These are phyloP conservation scores for Colaptes auratus DNA, from an alignment of 2,113 vertebrate genomes.

Conservation along the genomic window DNA sequence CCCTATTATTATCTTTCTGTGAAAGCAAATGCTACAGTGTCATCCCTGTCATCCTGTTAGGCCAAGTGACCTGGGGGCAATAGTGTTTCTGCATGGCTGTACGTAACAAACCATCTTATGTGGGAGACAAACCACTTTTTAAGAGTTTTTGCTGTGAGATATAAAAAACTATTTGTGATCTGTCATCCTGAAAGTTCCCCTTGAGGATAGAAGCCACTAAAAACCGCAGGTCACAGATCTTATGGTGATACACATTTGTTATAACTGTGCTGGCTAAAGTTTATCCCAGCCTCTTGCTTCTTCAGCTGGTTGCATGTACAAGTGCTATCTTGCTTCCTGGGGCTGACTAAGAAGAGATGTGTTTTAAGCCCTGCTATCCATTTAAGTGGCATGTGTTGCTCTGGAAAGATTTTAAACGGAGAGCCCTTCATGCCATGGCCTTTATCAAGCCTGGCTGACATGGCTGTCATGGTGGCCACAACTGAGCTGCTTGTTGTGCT, in stretches of 20 bases:
- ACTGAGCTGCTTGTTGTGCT: not conserved
- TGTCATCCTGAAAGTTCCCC: not conserved
- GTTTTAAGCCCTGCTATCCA: not conserved
- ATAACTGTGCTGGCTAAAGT: not conserved
- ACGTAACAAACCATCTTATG: not conserved
- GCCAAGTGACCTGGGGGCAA: not conserved
- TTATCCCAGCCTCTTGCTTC: not conserved
- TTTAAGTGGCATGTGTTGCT: not conserved
- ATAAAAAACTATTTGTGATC: not conserved
- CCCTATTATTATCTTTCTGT: not conserved
- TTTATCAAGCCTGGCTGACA: fast-evolving
- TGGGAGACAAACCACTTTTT: not conserved
- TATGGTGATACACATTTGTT: not conserved
- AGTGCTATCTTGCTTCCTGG: not conserved
- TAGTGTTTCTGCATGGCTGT: not conserved
- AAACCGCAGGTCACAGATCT: not conserved
- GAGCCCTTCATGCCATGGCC: not conserved
- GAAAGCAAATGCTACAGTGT: not conserved
- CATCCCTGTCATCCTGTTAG: not conserved
- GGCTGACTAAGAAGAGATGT: fast-evolving
- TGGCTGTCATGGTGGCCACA: not conserved
- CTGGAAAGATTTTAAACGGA: not conserved
- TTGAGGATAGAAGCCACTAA: not conserved
- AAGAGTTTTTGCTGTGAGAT: not conserved
- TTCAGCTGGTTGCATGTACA: not conserved